These are phyloP conservation scores for Aplocera efformata DNA, from an alignment of 2,888 invertebrate genomes.

Conservation along the genomic window DNA sequence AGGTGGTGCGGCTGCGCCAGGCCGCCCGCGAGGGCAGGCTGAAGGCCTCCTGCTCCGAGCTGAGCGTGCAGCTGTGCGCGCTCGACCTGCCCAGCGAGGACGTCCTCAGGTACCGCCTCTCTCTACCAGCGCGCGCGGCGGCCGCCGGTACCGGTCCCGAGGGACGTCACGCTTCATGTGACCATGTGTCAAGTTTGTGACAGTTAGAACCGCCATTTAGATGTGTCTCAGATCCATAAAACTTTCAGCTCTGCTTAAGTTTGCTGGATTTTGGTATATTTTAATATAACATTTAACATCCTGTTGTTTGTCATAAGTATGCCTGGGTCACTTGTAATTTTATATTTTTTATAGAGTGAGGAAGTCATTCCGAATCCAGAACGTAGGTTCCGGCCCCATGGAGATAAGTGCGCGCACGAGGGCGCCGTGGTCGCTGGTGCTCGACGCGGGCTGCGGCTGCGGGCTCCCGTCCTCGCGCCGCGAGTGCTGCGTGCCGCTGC, in stretches of 20 bases:
- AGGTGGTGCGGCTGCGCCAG: constrained; percentile 32
- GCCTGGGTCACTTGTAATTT: no score
- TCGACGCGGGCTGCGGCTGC: constrained; percentile 18
- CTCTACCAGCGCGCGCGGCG: not conserved
- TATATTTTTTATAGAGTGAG: constrained; percentile 54
- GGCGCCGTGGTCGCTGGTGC: constrained; percentile 44
- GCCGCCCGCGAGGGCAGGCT: constrained; percentile 31
- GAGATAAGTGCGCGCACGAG: constrained; percentile 27
- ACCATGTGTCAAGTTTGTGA: no score
- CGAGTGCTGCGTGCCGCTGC: constrained; percentile 16
- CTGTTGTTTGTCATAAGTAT: no score
- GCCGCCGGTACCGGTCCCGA: no score
- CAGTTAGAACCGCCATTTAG: no score
- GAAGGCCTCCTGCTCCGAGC: constrained; percentile 29
- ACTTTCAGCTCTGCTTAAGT: no score
- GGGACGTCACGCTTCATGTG: no score
- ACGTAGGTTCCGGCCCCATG: constrained; percentile 46
- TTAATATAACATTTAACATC: no score
- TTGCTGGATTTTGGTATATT: no score
- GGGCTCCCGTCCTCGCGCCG: constrained; percentile 1
- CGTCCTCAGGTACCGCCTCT: constrained; percentile 39
- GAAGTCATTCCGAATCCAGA: constrained; percentile 44
- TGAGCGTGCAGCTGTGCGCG: constrained; percentile 45
- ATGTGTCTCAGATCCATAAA: no score
- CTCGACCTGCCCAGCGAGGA: constrained; percentile 43